A percentile compares a stretch with the other conserved stretches of the same genome.
phyloP scores from a whole-genome alignment of 2,113 vertebrate genomes.

The Gyps fulvus region DNA sequence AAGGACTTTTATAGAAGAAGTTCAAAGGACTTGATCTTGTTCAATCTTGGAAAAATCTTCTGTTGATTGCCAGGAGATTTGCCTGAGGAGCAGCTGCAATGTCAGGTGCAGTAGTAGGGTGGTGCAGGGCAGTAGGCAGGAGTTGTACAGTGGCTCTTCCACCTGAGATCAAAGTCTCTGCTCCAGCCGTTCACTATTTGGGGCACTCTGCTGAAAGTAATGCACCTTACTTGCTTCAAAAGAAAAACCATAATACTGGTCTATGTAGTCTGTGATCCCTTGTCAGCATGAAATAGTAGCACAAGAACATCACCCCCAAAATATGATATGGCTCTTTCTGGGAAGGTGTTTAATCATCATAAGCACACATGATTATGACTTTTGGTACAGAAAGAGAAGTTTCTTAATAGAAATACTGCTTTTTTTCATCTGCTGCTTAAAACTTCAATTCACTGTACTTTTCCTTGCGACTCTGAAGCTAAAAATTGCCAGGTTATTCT shows the following conservation, averaged over 20 bases:
- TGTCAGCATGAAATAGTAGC: not conserved
- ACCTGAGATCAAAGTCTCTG: not conserved
- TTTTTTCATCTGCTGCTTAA: not conserved
- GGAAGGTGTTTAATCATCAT: not conserved
- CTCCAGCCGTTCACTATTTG: not conserved
- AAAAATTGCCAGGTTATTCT: slow-evolving; percentile 17
- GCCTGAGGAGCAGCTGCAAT: not conserved
- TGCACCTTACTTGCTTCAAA: not conserved
- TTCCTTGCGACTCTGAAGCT: not conserved
- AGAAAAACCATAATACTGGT: not conserved
- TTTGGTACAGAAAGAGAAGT: not conserved
- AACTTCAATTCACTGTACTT: not conserved
- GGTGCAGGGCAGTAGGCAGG: not conserved
- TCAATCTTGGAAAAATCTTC: not conserved
- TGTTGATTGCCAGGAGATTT: not conserved
- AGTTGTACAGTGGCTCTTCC: not conserved
- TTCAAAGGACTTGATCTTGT: not conserved
- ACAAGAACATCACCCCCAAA: not conserved
- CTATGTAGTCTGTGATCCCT: not conserved
- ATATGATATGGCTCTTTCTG: not conserved
- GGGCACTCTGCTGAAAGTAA: not conserved
- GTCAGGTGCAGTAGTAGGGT: not conserved
- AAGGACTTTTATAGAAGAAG: not conserved
- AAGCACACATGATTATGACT: not conserved
- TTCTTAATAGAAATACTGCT: not conserved